Evolutionary conservation across 2,113 vertebrate species (phyloP).

Genomic region (Phycodurus eques): DNA sequence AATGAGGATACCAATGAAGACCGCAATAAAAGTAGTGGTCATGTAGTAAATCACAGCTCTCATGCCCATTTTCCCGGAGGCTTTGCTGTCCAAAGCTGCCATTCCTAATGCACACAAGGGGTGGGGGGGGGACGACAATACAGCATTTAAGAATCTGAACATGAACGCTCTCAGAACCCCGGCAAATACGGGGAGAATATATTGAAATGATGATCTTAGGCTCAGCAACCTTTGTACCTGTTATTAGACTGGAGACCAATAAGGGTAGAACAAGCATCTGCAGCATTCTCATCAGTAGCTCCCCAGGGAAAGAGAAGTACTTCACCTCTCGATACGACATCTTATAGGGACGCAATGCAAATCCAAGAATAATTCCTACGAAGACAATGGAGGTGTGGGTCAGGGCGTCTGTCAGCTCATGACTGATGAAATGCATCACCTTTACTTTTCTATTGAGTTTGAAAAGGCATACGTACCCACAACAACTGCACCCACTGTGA

Average conservation of each 20-base stretch:
- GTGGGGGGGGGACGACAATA: background rate
- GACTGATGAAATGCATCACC: background rate
- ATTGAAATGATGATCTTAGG: no score
- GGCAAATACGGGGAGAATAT: background rate
- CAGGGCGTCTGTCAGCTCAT: background rate
- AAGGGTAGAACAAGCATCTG: conserved; percentile 96
- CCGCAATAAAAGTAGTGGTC: conserved; percentile 94
- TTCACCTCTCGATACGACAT: conserved; percentile 92
- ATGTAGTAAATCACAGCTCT: conserved; percentile 96
- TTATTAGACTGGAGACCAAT: conserved; percentile 90
- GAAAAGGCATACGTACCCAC: conserved; percentile 77
- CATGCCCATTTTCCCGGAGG: conserved; percentile 96
- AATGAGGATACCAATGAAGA: conserved; percentile 91
- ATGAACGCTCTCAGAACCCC: background rate
- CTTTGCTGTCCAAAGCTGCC: conserved; percentile 94
- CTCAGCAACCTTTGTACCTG: conserved; percentile 75
- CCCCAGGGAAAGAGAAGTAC: conserved; percentile 95
- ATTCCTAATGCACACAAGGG: conserved; percentile 76
- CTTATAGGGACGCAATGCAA: conserved; percentile 83
- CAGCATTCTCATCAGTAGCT: conserved; percentile 94
- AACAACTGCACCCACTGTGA: conserved; percentile 87
- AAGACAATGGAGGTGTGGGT: conserved; percentile 1
- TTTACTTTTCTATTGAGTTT: background rate
- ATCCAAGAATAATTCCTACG: conserved; percentile 87
- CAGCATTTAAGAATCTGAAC: background rate